Base-by-base conservation (phyloP, 2,113 vertebrate species). In the Mesitornis unicolor region DNA sequence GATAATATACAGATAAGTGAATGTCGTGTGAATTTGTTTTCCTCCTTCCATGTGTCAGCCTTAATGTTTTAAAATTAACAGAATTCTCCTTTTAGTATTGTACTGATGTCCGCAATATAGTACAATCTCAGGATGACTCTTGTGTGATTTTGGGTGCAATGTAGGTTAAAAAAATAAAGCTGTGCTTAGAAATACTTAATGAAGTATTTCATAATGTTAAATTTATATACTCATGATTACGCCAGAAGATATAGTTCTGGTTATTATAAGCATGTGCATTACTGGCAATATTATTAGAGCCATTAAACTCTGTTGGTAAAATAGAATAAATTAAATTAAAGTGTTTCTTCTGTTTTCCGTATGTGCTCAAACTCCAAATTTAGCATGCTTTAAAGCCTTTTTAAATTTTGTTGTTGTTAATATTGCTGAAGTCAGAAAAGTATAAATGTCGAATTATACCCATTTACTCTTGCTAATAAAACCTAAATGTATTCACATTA, bases 241-340 rank as follows among this genome's bases (percentile, higher is more conserved):
- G 29, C 29, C 29, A 54, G 81, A 84, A 93, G 81, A 54, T 84
- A 74, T 8, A 35, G 18, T 35, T 82, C 42, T 93, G 47, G 33
- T 61, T 93, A 38, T 84, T 84, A 42, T 35, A 91, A 82, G 33
- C 42, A 59, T 84, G 38, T 87, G 13, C 63, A 35, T 85, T 95
- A 82, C 35, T 73, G 43, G 56, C 38, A 51, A 51, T 84, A 83
- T 94, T 87, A 87, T 87, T 71, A 89, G 38, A 75, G 28, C 64
- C 28, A 84, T 91, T 94, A 87, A 94, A 65, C 20, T 89, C 67
- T 81, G 26, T 68, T 89, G 50, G 54, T 89, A 91, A 91, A 93
- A 42, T 54, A 8, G 24, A 40, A 83, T 81, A 77, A 87, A 89
- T 75, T 71, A 71, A 85, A 95, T 84, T 69, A 43, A 84, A 90